Base-by-base conservation (phyloP, 2,888 invertebrate genomes). In the Harpalus rufipes region DNA sequence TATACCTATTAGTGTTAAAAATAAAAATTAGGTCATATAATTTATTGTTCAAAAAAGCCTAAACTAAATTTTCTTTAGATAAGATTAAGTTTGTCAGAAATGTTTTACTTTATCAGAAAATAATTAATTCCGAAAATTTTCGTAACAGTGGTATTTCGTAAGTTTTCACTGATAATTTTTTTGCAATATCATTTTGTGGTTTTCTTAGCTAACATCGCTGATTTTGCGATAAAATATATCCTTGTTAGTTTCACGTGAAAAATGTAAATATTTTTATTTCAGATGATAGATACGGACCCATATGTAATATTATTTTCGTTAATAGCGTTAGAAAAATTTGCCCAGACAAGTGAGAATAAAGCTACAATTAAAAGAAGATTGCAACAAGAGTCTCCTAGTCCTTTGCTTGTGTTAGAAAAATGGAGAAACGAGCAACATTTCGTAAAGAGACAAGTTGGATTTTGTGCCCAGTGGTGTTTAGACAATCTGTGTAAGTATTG, bases 271-370 rank as follows among this genome's bases (percentile, higher is more conserved):
- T 21, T 58, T 56, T 61, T 63, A 32, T 39, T 39, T 32, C 78
- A 85, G 80, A 58, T 59, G n/a, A 61, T 79, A 25, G 92, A 93
- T 86, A 92, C 93, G 72, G 94, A 96, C 89, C 94, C 96, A 14
- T 93, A 95, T 88, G 94, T 97, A 84, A 95, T 96, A 82, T 92
- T 98, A 83, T 96, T 96, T 91, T 96, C 98, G 41, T 91, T 98
- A 86, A 96, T 98, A 88, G 97, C 97, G 21, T 91, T 98, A 88
- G 98, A 98, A 91, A 98, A 98, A 90, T 98, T 98, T 91, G 97
- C 97, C 85, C 96, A 97, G 91, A 97, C 97, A 86, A 96, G 96
- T 90, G 97, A 97, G 90, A 97, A 97, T 91, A 97, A 97, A 91
- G 90, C 94, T 86, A 95, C 94, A 1, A 97, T 97, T 86, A 94